Evolutionary conservation across 2,797 vertebrate genomes (phyloP).

Genomic region (Perdix hodgsoniae): DNA sequence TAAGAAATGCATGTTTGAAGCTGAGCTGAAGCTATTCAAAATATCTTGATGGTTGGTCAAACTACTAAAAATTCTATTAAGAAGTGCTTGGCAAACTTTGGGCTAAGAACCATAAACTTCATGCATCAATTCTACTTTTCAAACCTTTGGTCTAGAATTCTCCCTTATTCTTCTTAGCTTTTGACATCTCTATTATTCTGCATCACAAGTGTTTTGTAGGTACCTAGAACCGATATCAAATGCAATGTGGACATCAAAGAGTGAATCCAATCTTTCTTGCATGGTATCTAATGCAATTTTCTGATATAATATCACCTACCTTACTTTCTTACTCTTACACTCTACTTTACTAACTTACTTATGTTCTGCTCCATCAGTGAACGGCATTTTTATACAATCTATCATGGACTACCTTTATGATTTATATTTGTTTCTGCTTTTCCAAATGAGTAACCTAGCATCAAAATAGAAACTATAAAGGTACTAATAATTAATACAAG

Average conservation of each 20-base stretch:
- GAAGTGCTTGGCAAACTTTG: neutral
- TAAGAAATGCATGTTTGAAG: neutral
- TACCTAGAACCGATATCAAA: neutral
- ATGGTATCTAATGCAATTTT: neutral
- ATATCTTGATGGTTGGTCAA: neutral
- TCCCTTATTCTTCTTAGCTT: neutral
- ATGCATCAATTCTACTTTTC: neutral
- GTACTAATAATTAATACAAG: neutral
- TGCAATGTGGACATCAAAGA: neutral
- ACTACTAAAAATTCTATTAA: neutral
- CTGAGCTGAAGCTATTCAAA: neutral
- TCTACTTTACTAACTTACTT: neutral
- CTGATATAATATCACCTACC: neutral
- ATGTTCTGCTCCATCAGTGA: neutral
- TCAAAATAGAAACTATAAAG: neutral
- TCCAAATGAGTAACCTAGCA: neutral
- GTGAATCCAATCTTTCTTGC: neutral
- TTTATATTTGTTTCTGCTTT: neutral
- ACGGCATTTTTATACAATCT: fast-evolving
- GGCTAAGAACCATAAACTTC: neutral
- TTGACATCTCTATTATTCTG: neutral
- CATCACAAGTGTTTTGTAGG: fast-evolving
- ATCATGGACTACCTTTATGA: neutral
- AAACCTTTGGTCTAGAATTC: neutral
- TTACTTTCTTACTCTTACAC: too few species aligned